Evolutionary conservation across 1,140 invertebrate genomes (phyloP), one percentile per base, ranked within the genome.

Genomic region (Mizuhopecten yessoensis): DNA sequence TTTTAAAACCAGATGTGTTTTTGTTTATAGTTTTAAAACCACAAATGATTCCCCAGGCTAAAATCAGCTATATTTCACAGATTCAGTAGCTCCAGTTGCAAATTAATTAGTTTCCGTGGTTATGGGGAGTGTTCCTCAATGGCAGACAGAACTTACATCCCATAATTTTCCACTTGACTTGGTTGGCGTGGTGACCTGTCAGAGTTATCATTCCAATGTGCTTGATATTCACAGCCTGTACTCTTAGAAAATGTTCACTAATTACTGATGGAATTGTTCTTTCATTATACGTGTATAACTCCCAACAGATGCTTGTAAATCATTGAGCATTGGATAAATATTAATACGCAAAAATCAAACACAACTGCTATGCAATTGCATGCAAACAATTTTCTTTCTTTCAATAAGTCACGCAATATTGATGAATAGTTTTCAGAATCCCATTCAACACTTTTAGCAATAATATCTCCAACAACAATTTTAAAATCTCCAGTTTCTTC

Each of bases 161-260:
- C 57, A 75, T 75, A 29, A 75, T 75, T 75, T 75, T 75, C 57
- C 57, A 75, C 57, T 75, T 75, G 57, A 75, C 57, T 75, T 75
- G 17, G 42, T 45, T 75, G n/a, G n/a, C 17, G n/a, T 75, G 57
- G 2, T 75, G 57, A 75, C 57, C 57, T 75, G 57, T 39, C 36
- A 7, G 36, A 75, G 29, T 75, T n/a, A 75, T 75, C 57, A 75
- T 9, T 75, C 57, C 57, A n/a, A n/a, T 23, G 23, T 29, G 29
- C 57, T 57, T 57, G 45, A 57, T 57, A 17, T 23, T 39, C 36
- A 39, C 36, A 57, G 36, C 1, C 1, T 75, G 57, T 75, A 75
- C 57, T 29, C 20, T n/a, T 75, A 75, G 57, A 75, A 75, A 75
- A n/a, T 17, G 17, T 75, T 49, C 5, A 49, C 57, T 75, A 75